Evolutionary conservation across 2,888 invertebrate genomes (phyloP).

Genomic region (Calameuta idolon): DNA sequence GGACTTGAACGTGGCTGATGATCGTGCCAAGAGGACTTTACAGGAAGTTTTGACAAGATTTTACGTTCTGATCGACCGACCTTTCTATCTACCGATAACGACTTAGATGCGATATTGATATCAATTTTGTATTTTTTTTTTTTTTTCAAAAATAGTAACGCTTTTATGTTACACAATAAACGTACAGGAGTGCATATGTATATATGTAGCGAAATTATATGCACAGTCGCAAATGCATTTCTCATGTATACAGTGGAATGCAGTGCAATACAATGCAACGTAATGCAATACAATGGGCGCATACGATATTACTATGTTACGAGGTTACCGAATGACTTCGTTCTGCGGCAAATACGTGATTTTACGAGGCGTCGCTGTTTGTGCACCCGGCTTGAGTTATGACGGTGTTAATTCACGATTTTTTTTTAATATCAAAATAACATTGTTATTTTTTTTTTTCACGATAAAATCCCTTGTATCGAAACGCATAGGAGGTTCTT

Average conservation of each 20-base stretch:
- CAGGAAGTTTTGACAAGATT: not conserved
- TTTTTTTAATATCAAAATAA: not conserved
- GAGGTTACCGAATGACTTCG: not conserved
- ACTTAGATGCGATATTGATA: not conserved
- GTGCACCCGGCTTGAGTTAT: not conserved
- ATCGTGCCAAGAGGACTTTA: not conserved
- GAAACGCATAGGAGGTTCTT: not conserved
- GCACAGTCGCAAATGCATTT: not conserved
- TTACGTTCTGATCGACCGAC: not conserved
- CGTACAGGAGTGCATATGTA: not conserved
- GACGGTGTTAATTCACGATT: not conserved
- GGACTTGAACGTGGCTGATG: not conserved
- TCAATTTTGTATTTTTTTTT: not conserved
- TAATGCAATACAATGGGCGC: not conserved
- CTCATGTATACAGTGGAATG: not conserved
- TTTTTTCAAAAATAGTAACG: not conserved
- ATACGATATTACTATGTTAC: not conserved
- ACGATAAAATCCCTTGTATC: not conserved
- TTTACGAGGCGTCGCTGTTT: not conserved
- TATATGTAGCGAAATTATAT: not conserved
- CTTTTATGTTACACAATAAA: not conserved
- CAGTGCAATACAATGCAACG: not conserved
- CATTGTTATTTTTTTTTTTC: not conserved
- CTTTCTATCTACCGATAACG: not conserved
- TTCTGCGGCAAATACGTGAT: not conserved